Base-by-base conservation (phyloP, 1,140 invertebrate species). In the Brachionus angularis region DNA sequence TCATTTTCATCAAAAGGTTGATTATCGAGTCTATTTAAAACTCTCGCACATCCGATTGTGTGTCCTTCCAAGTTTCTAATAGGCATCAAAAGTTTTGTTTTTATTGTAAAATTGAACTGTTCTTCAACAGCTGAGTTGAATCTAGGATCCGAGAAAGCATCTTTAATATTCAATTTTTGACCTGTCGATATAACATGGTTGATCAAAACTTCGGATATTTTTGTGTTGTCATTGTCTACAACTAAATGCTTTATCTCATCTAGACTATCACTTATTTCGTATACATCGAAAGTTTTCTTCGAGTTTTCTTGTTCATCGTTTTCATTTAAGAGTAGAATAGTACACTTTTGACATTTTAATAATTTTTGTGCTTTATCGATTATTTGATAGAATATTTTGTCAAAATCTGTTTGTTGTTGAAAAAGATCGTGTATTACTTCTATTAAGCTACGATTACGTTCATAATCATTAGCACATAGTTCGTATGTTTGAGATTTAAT, bases 121-220 rank as follows among this genome's bases (percentile, higher is more conserved):
- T 88, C 85, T 80, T 96, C 93, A 73, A 96, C 89, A 75, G 91
- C 88, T 75, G 88, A 88, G 82, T 93, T 94, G 81, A 96, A 96
- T 73, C 78, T 74, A 1, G 78, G 75, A 73, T 81, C 79, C 76
- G 91, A 87, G 81, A 96, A 96, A 52, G 91, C 91, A 82, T 96
- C 91, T 12, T 91, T 89, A 81, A 96, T 94, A 82, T 96, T 95
- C 74, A 94, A 88, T 10, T 89, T 86, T 78, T 92, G 88, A 21
- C 91, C 91, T 75, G 88, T 93, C 76, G 93, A 87, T 1, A 92
- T 91, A 8, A 95, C 92, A 82, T 91, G 91, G 5, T 92, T 92
- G 1, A 93, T 90, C 74, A 96, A 93, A 36, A 93, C 93, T 21
- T 81, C 33, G 10, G 53, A 58, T 23, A 58, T 58, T 42, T 42